These are phyloP conservation scores for Seriola rivoliana DNA, from an alignment of 2,113 vertebrate genomes.

Conservation along the genomic window DNA sequence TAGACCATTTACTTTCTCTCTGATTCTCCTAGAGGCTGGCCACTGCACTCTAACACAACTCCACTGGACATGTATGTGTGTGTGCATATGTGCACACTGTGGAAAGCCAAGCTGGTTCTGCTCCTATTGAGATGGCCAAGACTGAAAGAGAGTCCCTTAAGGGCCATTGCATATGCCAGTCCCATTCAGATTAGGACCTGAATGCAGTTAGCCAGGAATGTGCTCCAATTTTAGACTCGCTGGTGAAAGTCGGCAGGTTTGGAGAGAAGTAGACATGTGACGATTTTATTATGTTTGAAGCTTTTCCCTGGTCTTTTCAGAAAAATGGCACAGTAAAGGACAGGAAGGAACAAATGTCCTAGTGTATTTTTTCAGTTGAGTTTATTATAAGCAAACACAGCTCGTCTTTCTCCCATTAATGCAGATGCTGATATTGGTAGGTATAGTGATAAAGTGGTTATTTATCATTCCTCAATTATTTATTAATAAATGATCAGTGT, in stretches of 20 bases:
- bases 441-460: not conserved
- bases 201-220: slow-evolving; percentile 48
- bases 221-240: slow-evolving; percentile 62
- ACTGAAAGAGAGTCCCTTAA: slow-evolving; percentile 55
- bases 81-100: slow-evolving; percentile 24
- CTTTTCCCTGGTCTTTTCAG: slow-evolving; percentile 4
- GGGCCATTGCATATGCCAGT: slow-evolving; percentile 57
- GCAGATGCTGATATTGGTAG: not conserved
- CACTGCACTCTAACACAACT: slow-evolving; percentile 16
- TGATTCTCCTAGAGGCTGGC: slow-evolving; percentile 18
- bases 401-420: not conserved
- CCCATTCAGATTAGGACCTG: slow-evolving; percentile 53
- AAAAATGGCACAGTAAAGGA: slow-evolving; percentile 16
- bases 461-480: slow-evolving; percentile 9
- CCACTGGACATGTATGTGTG: not conserved
- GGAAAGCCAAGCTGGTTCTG: slow-evolving; percentile 36
- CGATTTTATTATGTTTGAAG: slow-evolving; percentile 37
- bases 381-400: not conserved
- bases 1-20: not conserved
- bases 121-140: slow-evolving; percentile 51
- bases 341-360: not conserved
- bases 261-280: slow-evolving; percentile 36
- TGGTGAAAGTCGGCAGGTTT: slow-evolving; percentile 42
- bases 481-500: not conserved
- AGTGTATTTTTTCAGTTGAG: slow-evolving; percentile 5